These are phyloP conservation scores for Melanophora roralis DNA, from an alignment of 2,888 invertebrate species.

Conservation along the genomic window DNA sequence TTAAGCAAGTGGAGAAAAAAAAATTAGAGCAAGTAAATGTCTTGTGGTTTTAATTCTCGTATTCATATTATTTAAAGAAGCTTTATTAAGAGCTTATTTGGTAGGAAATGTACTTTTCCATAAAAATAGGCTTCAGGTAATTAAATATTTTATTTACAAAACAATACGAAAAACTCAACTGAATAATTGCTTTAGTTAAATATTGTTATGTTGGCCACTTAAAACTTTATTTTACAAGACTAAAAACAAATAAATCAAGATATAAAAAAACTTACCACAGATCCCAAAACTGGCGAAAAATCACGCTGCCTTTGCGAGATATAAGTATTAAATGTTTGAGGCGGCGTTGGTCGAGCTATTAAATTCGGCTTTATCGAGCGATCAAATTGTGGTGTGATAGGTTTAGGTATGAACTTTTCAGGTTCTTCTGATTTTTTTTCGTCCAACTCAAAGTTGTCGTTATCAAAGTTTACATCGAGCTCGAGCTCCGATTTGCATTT, in stretches of 20 bases:
- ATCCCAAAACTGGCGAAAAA: constrained; percentile 81
- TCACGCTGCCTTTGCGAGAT: constrained; percentile 77
- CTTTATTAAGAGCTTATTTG: too few relatives aligned
- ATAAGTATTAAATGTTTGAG: constrained; percentile 60
- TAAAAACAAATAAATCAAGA: neutral
- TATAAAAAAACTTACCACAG: constrained; percentile 78
- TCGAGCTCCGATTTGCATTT: constrained; percentile 69
- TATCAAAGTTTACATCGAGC: neutral
- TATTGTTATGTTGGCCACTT: too few relatives aligned
- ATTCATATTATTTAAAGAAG: too few relatives aligned
- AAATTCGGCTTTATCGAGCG: constrained; percentile 80
- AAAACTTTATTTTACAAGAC: neutral
- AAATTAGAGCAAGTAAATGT: too few relatives aligned
- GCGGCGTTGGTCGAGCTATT: constrained; percentile 66
- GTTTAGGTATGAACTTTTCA: constrained; percentile 59
- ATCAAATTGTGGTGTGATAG: constrained; percentile 79
- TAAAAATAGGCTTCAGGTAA: too few relatives aligned
- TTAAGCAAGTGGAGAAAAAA: too few relatives aligned
- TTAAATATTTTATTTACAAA: too few relatives aligned
- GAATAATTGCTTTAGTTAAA: too few relatives aligned
- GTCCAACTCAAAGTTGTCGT: constrained; percentile 33
- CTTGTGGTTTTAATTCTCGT: too few relatives aligned
- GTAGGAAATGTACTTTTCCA: too few relatives aligned
- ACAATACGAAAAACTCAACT: too few relatives aligned
- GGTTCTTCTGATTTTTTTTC: constrained; percentile 66